Conservation (phyloP, 64 coral and sea anemone genomes). For the Dendronephthya gigantea region DNA sequence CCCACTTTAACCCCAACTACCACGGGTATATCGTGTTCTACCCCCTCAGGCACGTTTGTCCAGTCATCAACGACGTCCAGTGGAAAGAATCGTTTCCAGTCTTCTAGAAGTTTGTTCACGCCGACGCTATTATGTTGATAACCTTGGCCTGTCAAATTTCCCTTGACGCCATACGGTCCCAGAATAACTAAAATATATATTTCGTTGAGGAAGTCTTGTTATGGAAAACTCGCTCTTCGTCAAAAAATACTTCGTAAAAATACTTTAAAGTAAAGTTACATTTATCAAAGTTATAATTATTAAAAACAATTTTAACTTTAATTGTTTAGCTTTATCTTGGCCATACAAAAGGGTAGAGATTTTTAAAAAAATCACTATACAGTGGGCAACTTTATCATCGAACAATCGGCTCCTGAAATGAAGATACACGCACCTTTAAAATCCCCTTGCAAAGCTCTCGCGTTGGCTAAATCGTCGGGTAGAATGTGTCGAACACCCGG, state of each 20-base stretch:
- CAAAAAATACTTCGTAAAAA: too few relatives aligned
- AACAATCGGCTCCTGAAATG: background rate
- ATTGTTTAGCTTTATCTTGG: too few relatives aligned
- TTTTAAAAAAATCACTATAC: background rate
- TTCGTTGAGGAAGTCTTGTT: background rate
- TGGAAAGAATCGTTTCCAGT: slow-evolving; percentile 90
- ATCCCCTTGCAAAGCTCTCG: slow-evolving; percentile 53
- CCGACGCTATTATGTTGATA: slow-evolving; percentile 56
- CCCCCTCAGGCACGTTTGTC: slow-evolving; percentile 24
- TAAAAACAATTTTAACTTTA: too few relatives aligned
- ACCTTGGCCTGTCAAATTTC: slow-evolving; percentile 62
- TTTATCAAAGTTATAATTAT: too few relatives aligned
- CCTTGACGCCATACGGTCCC: slow-evolving; percentile 67
- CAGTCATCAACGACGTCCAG: slow-evolving; percentile 57
- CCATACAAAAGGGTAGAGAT: too few relatives aligned
- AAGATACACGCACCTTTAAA: slow-evolving; percentile 46
- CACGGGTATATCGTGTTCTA: slow-evolving; percentile 58
- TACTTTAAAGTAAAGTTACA: too few relatives aligned
- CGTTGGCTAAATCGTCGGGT: slow-evolving; percentile 63
- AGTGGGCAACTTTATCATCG: background rate
- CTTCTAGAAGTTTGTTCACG: slow-evolving; percentile 53
- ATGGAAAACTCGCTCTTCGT: too few relatives aligned
- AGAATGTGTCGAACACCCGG: slow-evolving; percentile 50
- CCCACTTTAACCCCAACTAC: slow-evolving; percentile 60
- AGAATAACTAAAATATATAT: slow-evolving; percentile 53